These are phyloP conservation scores for Dryadula phaetusa DNA, from an alignment of 2,888 invertebrate genomes.

Conservation along the genomic window DNA sequence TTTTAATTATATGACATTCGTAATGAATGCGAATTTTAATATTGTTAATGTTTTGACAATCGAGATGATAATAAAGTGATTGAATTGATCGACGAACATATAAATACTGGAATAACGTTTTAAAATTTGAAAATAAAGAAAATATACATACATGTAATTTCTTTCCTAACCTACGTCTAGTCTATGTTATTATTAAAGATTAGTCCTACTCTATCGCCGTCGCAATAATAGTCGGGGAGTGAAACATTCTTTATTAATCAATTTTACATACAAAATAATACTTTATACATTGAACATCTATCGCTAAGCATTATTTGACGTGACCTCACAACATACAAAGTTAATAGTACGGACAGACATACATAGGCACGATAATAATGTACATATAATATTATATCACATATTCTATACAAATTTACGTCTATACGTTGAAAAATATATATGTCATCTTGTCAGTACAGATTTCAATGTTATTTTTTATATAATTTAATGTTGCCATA, in stretches of 20 bases:
- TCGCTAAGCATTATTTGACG: constrained; percentile 57
- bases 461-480: neutral
- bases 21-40: neutral
- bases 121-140: neutral
- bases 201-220: neutral
- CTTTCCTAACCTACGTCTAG: neutral
- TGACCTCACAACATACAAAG: constrained; percentile 37
- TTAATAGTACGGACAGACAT: constrained; percentile 22
- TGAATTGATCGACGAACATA: neutral
- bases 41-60: neutral
- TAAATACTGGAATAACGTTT: neutral
- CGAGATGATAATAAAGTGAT: neutral
- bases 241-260: constrained; percentile 58
- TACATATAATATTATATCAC: constrained; percentile 14
- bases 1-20: neutral
- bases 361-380: constrained; percentile 5
- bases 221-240: constrained; percentile 32
- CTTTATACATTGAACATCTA: constrained; percentile 67
- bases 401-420: neutral
- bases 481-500: neutral
- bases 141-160: neutral
- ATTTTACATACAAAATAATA: constrained; percentile 77
- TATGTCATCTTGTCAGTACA: neutral
- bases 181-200: neutral
- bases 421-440: neutral